phyloP scores from a whole-genome alignment of 1,140 invertebrate genomes.

The Cydia amplana region DNA sequence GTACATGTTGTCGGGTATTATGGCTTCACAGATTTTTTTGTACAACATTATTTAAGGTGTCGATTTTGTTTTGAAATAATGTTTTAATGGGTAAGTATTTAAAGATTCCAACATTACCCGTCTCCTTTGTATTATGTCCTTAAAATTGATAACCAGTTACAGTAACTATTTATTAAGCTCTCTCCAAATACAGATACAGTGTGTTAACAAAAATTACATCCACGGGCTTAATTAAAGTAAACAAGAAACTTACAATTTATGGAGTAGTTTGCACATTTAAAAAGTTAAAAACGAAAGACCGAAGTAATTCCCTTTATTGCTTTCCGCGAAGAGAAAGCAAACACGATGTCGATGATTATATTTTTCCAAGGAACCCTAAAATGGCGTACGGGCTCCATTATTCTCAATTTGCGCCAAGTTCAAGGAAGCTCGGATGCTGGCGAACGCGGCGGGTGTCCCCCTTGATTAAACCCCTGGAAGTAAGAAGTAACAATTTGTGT shows the following conservation, averaged over 20 bases:
- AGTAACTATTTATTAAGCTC: too few relatives aligned
- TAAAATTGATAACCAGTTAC: too few relatives aligned
- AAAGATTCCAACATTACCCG: too few relatives aligned
- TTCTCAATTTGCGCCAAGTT: constrained; percentile 75
- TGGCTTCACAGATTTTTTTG: background rate
- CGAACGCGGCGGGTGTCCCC: constrained; percentile 73
- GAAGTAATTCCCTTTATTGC: constrained; percentile 34
- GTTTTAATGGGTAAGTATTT: too few relatives aligned
- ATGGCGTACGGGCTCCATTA: constrained; percentile 66
- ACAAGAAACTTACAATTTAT: background rate
- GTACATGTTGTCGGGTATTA: background rate
- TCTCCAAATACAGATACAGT: too few relatives aligned
- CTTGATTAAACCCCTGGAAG: constrained; percentile 74
- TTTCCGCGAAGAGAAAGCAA: constrained; percentile 39
- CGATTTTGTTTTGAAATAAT: too few relatives aligned
- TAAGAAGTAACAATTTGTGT: constrained; percentile 74
- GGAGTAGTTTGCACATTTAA: background rate
- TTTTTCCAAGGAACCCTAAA: constrained; percentile 61
- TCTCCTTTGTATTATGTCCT: too few relatives aligned
- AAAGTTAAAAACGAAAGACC: background rate
- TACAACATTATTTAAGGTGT: background rate
- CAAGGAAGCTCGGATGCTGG: constrained; percentile 56
- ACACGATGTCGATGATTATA: constrained; percentile 43
- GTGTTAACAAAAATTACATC: too few relatives aligned
- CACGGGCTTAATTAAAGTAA: background rate